Percentiles rank a stretch among this genome's conserved stretches.
Conservation (phyloP, 1,140 invertebrate genomes). For the Platyscapa corneri region DNA sequence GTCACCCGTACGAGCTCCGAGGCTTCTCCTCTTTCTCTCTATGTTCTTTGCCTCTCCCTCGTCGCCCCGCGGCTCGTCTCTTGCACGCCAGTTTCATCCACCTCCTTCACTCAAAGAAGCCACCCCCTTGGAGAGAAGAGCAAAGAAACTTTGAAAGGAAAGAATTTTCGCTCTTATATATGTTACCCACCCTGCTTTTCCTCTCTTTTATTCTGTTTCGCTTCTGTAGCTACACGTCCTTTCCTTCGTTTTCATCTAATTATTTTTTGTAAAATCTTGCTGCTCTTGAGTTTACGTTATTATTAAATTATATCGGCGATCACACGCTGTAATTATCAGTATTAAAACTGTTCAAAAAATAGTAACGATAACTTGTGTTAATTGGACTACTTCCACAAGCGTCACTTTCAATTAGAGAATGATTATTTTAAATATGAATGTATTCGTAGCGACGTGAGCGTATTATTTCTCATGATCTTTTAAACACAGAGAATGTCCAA, state of each 20-base stretch:
- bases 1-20: not conserved
- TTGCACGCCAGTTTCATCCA: conserved; percentile 41
- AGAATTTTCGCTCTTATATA: conserved; percentile 57
- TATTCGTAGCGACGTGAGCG: not conserved
- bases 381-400: not conserved
- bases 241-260: not conserved
- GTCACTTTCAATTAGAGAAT: not conserved
- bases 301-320: not conserved
- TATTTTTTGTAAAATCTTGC: not conserved
- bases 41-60: conserved; percentile 52
- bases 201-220: conserved; percentile 50
- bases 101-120: conserved; percentile 30
- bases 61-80: not conserved
- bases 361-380: not conserved
- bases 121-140: conserved; percentile 45
- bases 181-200: conserved; percentile 42
- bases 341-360: not conserved
- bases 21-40: conserved; percentile 6
- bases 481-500: too few relatives aligned
- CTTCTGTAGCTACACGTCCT: not conserved
- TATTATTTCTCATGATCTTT: not conserved
- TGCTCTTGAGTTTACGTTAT: not conserved
- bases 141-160: conserved; percentile 65
- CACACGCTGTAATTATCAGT: not conserved
- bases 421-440: not conserved